Conservation (phyloP, 2,888 invertebrate species). For the Scaptodrosophila latifasciaeformis region DNA sequence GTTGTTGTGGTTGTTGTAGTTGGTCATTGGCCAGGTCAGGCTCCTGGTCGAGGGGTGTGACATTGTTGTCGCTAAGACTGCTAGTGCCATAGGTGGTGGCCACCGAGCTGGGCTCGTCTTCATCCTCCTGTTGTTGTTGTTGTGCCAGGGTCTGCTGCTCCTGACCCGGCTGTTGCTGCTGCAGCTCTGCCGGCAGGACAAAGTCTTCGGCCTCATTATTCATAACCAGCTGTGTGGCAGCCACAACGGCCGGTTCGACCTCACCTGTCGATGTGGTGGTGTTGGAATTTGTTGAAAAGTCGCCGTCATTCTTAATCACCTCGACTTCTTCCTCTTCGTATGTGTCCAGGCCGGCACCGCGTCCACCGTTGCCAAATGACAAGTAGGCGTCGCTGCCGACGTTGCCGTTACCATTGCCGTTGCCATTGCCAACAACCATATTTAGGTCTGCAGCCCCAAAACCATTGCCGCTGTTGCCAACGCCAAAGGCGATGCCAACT, state of each 20-base stretch:
- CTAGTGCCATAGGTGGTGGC: constrained; percentile 71
- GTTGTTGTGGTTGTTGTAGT: background rate
- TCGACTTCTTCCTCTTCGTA: constrained; percentile 54
- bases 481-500: constrained; percentile 18
- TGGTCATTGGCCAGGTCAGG: background rate
- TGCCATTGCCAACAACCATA: constrained; percentile 30
- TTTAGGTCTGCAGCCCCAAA: constrained; percentile 3
- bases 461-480: constrained; percentile 14
- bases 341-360: constrained; percentile 21
- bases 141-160: constrained; percentile 15
- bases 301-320: constrained; percentile 65
- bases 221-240: constrained; percentile 8
- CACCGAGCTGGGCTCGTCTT: constrained; percentile 68
- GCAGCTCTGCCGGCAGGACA: constrained; percentile 34
- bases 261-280: constrained; percentile 49
- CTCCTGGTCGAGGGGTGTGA: constrained; percentile 23
- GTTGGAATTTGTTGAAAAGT: constrained; percentile 68
- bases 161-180: background rate
- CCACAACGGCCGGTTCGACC: constrained; percentile 23
- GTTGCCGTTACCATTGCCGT: constrained; percentile 19
- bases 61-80: constrained; percentile 65
- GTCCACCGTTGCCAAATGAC: constrained; percentile 32
- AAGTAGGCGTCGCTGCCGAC: constrained; percentile 8
- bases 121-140: constrained; percentile 44
- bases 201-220: too few species aligned